Conservation (phyloP, 1,140 invertebrate species). For the Batillaria attramentaria region DNA sequence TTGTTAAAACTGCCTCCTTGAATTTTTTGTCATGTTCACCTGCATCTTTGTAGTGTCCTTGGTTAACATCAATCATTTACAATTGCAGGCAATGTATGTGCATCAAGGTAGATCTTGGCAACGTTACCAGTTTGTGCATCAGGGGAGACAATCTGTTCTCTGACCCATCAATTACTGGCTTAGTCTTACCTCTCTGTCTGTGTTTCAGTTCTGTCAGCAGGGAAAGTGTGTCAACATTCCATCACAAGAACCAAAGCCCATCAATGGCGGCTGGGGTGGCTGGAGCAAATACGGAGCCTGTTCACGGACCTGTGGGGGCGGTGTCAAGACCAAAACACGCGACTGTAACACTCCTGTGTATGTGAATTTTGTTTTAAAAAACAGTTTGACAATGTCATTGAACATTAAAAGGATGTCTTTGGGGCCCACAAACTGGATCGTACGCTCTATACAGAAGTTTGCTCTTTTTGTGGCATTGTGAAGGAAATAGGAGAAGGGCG, state of each 20-base stretch:
- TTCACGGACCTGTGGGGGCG: slow-evolving; percentile 89
- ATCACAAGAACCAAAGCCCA: slow-evolving; percentile 65
- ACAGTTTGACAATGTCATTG: not conserved
- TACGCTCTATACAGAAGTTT: too few species aligned
- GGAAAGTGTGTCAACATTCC: slow-evolving; percentile 82
- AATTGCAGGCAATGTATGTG: not conserved
- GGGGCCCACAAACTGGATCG: too few species aligned
- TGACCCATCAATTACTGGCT: too few species aligned
- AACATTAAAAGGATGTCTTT: too few species aligned
- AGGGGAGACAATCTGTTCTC: too few species aligned
- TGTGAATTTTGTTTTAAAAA: slow-evolving; percentile 40
- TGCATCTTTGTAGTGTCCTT: too few species aligned
- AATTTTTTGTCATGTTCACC: not conserved
- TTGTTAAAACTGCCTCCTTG: not conserved
- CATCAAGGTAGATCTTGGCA: too few species aligned
- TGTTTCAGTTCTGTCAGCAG: slow-evolving; percentile 76
- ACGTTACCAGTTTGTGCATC: too few species aligned
- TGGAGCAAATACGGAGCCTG: slow-evolving; percentile 85
- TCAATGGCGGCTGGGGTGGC: slow-evolving; percentile 87
- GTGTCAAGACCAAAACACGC: slow-evolving; percentile 82
- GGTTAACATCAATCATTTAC: too few species aligned
- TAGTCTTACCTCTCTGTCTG: not conserved
- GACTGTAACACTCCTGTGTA: slow-evolving; percentile 84
- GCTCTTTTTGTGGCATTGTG: too few species aligned
- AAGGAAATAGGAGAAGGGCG: too few species aligned